Conservation (phyloP, 2,797 vertebrate genomes). For the Synanceia verrucosa region DNA sequence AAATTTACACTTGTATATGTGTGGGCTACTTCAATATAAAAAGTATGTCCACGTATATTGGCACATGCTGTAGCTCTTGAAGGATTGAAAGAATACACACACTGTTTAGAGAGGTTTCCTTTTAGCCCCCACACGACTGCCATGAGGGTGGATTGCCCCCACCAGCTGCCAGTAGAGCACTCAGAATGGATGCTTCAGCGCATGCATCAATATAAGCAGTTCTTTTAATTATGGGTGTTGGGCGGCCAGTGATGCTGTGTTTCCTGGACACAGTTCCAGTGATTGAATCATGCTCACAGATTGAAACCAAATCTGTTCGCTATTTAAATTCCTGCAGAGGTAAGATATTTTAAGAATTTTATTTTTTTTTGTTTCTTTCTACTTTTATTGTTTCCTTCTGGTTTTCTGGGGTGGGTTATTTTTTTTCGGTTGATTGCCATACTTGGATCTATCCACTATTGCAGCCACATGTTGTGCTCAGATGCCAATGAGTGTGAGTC, state of each 20-base stretch:
- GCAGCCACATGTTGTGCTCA: slow-evolving; percentile 48
- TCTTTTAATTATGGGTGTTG: slow-evolving; percentile 84
- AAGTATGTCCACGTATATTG: slow-evolving; percentile 17
- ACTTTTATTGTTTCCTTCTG: background rate
- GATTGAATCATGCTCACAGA: slow-evolving; percentile 77
- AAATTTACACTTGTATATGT: slow-evolving; percentile 25
- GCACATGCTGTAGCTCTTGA: slow-evolving; percentile 14
- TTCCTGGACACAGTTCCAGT: slow-evolving; percentile 77
- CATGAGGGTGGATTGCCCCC: slow-evolving; percentile 60
- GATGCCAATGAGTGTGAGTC: slow-evolving; percentile 29
- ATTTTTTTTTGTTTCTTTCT: slow-evolving; percentile 20
- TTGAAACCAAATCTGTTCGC: slow-evolving; percentile 75
- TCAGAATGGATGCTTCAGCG: slow-evolving; percentile 75
- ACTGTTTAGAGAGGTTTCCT: slow-evolving; percentile 50
- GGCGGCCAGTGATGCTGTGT: slow-evolving; percentile 71
- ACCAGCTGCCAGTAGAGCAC: slow-evolving; percentile 67
- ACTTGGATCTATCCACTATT: slow-evolving; percentile 45
- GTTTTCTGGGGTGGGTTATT: no score
- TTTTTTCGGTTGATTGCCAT: slow-evolving; percentile 60
- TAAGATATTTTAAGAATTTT: slow-evolving; percentile 61
- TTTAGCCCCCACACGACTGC: slow-evolving; percentile 56
- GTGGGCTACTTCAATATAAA: slow-evolving; percentile 32
- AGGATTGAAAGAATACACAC: slow-evolving; percentile 17
- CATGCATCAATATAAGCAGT: slow-evolving; percentile 81
- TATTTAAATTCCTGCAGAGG: slow-evolving; percentile 72